phyloP scores from a whole-genome alignment of 1,140 invertebrate species.

The Lepidurus arcticus region DNA sequence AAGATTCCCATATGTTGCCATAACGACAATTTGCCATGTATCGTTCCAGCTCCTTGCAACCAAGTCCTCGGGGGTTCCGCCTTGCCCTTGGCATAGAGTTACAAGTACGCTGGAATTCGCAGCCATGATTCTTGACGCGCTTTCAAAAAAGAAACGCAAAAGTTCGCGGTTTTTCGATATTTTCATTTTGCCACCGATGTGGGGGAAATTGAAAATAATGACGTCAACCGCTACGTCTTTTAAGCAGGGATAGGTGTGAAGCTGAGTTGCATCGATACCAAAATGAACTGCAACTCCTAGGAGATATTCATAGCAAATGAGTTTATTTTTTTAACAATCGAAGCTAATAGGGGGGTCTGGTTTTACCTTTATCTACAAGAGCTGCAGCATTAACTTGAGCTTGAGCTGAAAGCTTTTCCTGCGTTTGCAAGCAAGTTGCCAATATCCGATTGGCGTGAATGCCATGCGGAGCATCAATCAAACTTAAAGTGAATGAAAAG shows the following conservation, averaged over 20 bases:
- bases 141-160: conserved; percentile 52
- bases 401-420: conserved; percentile 13
- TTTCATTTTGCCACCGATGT: conserved; percentile 59
- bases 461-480: conserved; percentile 40
- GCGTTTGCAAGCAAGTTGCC: conserved; percentile 28
- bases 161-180: conserved; percentile 55
- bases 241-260: conserved; percentile 42
- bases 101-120: conserved; percentile 48
- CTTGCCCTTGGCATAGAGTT: conserved; percentile 57
- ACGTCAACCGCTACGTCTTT: conserved; percentile 45
- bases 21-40: conserved; percentile 58
- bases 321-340: neutral
- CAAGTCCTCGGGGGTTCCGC: conserved; percentile 52
- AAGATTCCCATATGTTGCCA: conserved; percentile 53
- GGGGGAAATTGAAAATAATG: conserved; percentile 61
- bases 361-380: conserved; percentile 25
- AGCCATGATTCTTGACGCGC: conserved; percentile 44
- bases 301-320: conserved; percentile 39
- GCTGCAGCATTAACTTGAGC: neutral
- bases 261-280: conserved; percentile 51
- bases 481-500: conserved; percentile 53
- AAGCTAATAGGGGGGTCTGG: neutral
- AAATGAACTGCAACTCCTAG: conserved; percentile 49
- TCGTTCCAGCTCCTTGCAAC: conserved; percentile 52
- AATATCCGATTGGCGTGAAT: neutral